A percentile compares a stretch with the other conserved stretches of the same genome.
phyloP scores from a whole-genome alignment of 2,113 vertebrate species.

The Ictalurus furcatus region DNA sequence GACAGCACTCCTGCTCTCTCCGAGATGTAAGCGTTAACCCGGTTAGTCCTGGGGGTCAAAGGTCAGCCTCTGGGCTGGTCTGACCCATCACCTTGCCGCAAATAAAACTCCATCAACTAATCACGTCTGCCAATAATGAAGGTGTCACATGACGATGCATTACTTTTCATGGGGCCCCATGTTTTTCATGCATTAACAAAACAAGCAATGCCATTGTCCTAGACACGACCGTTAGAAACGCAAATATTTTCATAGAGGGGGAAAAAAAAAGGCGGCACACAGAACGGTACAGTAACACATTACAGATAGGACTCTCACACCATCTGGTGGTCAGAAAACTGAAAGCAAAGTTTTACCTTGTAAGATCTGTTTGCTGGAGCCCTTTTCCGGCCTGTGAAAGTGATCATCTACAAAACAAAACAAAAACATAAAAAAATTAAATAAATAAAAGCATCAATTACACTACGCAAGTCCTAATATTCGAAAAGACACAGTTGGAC shows the following conservation, averaged over 20 bases:
- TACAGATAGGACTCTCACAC: conserved; percentile 7
- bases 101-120: conserved; percentile 47
- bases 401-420: conserved; percentile 75
- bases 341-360: conserved; percentile 78
- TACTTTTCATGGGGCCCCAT: neutral
- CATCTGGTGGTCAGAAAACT: conserved; percentile 46
- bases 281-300: neutral
- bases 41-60: conserved; percentile 19
- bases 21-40: conserved; percentile 29
- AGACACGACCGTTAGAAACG: conserved; percentile 20
- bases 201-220: neutral
- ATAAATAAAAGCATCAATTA: neutral
- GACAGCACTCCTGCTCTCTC: conserved; percentile 33
- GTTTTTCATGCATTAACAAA: neutral
- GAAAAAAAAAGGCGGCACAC: neutral
- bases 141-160: neutral
- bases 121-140: conserved; percentile 15
- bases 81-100: conserved; percentile 35
- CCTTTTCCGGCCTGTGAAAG: conserved; percentile 71
- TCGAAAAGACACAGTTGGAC: neutral
- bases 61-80: conserved; percentile 36
- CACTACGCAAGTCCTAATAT: neutral
- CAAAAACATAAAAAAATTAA: neutral
- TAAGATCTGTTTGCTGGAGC: conserved; percentile 93
- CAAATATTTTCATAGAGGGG: conserved; percentile 26